Evolutionary conservation across 2,113 vertebrate species (phyloP).

Genomic region (Saccopteryx bilineata): DNA sequence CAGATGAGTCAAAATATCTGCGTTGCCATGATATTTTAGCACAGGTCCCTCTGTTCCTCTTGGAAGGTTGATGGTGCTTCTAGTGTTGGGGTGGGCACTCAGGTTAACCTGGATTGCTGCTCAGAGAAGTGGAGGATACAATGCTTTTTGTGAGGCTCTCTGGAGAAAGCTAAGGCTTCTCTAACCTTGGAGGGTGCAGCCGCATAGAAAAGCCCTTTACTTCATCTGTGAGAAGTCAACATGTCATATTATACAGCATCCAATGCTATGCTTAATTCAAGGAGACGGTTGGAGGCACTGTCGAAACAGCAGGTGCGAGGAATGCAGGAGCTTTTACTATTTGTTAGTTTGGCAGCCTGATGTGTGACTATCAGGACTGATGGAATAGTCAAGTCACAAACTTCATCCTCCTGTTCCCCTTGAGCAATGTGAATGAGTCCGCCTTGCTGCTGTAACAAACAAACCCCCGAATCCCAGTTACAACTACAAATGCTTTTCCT

Average conservation of each 20-base stretch:
- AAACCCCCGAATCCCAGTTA: background rate
- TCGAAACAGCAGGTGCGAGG: background rate
- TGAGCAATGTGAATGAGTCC: background rate
- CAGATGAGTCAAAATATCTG: background rate
- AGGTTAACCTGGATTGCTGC: background rate
- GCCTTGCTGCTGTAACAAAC: background rate
- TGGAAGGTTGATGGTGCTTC: background rate
- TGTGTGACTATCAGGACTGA: background rate
- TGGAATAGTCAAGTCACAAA: background rate
- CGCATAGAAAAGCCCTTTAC: background rate
- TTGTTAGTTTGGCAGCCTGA: background rate
- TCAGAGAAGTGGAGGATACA: background rate
- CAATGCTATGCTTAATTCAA: background rate
- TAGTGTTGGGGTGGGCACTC: background rate
- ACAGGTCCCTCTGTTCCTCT: background rate
- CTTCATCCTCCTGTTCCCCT: background rate
- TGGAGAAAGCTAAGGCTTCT: background rate
- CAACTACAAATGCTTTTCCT: background rate
- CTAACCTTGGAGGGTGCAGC: background rate
- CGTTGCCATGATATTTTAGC: background rate
- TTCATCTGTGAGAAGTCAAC: background rate
- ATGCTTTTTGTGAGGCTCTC: background rate
- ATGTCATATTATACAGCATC: background rate
- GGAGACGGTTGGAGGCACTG: background rate
- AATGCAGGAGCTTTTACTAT: background rate